phyloP scores from a whole-genome alignment of 2,113 vertebrate genomes.

The Eira barbara region DNA sequence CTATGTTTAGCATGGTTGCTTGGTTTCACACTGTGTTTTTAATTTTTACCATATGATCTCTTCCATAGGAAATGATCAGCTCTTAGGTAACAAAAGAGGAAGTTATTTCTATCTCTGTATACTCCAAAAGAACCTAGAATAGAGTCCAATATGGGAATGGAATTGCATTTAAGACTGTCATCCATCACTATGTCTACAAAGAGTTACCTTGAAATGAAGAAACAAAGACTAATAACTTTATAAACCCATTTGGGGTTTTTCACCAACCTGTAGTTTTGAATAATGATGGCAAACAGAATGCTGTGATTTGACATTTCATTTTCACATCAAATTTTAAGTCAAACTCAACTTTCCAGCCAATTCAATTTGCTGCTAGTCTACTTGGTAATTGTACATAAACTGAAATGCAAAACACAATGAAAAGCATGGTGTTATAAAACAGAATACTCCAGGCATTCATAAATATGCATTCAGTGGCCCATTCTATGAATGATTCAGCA shows the following conservation, averaged over 20 bases:
- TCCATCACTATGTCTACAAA: neutral
- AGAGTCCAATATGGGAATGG: neutral
- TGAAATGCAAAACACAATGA: neutral
- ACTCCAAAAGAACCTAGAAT: neutral
- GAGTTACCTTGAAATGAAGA: neutral
- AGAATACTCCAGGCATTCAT: slow-evolving; percentile 28
- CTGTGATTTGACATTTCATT: neutral
- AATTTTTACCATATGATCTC: neutral
- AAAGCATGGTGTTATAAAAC: neutral
- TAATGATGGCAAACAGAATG: neutral
- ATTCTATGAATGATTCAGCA: neutral
- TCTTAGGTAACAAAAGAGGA: neutral
- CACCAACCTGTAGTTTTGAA: neutral
- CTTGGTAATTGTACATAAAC: neutral
- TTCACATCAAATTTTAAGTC: neutral
- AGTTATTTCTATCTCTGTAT: neutral
- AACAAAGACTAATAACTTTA: neutral
- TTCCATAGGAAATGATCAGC: neutral
- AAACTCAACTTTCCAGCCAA: neutral
- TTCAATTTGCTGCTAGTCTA: neutral
- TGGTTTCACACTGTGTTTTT: neutral
- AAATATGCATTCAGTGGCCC: neutral
- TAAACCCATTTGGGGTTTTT: neutral
- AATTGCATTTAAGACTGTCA: neutral
- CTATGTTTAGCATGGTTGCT: neutral